These are phyloP conservation scores for Echinometra lucunter DNA, from an alignment of 53 echinoderm and acorn worm genomes.

Conservation along the genomic window DNA sequence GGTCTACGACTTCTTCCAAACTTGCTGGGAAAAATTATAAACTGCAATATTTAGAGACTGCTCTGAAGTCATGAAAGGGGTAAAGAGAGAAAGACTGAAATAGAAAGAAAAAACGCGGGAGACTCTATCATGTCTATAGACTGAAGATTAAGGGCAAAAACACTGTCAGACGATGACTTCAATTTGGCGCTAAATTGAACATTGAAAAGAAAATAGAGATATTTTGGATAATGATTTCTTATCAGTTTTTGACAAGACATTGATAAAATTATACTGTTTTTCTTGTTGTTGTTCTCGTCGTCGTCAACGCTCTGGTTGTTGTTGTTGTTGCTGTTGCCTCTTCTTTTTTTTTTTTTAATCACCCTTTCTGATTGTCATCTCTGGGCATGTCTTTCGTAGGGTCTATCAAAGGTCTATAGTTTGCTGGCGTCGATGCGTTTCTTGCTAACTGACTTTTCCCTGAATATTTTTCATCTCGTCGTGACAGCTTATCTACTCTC, in stretches of 20 bases:
- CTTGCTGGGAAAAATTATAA: slow-evolving; percentile 42
- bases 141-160: not conserved
- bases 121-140: no score
- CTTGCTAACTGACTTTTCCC: slow-evolving; percentile 16
- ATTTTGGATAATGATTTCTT: not conserved
- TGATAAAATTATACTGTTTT: no score
- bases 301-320: no score
- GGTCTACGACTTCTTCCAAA: not conserved
- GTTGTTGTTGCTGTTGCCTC: no score
- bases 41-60: not conserved
- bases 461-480: slow-evolving; percentile 1
- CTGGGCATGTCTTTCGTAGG: not conserved
- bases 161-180: not conserved
- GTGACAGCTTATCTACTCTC: slow-evolving; percentile 1
- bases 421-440: slow-evolving; percentile 5
- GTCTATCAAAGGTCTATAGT: slow-evolving; percentile 21
- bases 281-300: not conserved
- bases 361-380: not conserved
- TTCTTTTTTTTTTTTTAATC: no score
- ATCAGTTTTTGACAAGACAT: not conserved
- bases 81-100: not conserved
- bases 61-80: not conserved
- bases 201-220: not conserved
- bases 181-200: not conserved
- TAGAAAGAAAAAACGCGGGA: not conserved